Conservation (phyloP, 23 tunicate genomes). For the Oikopleura vanhoeffeni region DNA sequence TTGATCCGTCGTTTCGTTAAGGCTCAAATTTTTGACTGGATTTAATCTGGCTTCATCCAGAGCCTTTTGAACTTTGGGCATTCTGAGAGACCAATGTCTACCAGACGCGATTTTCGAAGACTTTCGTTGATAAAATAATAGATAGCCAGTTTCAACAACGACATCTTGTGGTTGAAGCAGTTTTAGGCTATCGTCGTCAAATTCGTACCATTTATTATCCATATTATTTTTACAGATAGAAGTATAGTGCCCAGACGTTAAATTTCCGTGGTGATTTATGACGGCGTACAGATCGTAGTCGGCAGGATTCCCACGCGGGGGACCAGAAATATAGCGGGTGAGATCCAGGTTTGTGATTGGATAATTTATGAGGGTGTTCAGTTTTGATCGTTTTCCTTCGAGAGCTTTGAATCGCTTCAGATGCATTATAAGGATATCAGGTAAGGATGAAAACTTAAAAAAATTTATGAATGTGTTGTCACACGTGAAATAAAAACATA, state of each 20-base stretch:
- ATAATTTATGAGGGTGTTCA: background rate
- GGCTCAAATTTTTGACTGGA: no score
- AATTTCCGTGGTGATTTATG: background rate
- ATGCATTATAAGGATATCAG: background rate
- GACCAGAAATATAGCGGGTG: background rate
- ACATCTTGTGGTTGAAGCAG: background rate
- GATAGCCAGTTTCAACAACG: background rate
- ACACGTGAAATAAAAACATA: no score
- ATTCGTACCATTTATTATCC: background rate
- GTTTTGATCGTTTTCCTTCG: slow-evolving; percentile 12
- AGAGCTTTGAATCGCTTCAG: slow-evolving; percentile 4
- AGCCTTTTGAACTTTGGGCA: background rate
- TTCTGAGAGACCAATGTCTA: background rate
- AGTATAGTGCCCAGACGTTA: background rate
- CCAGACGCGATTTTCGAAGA: background rate
- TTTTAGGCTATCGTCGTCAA: background rate
- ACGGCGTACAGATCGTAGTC: background rate
- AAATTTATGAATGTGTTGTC: no score
- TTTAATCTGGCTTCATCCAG: background rate
- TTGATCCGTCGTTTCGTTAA: no score
- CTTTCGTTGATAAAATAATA: background rate
- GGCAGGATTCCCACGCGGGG: background rate
- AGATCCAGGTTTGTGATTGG: background rate
- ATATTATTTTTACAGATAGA: background rate
- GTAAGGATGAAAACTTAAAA: background rate